Evolutionary conservation across 92 coral and sea anemone genomes (phyloP), one percentile per base, ranked within the genome.

Genomic region (Epizoanthus scotinus): DNA sequence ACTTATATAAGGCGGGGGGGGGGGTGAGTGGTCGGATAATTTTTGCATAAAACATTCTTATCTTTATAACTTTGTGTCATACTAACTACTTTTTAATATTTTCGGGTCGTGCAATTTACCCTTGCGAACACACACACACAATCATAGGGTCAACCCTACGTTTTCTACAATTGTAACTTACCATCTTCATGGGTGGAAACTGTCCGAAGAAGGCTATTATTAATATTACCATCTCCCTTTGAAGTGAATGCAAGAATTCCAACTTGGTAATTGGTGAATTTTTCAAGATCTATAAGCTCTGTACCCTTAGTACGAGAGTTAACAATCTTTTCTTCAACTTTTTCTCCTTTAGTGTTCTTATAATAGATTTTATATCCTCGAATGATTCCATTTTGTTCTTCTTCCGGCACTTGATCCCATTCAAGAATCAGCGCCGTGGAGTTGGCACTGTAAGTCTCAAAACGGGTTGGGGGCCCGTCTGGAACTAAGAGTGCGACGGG

Each of bases 111-210:
- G 36, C 36, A 31, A 31, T n/a, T n/a, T n/a, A n/a, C n/a, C n/a
- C n/a, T n/a, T n/a, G n/a, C n/a, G n/a, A n/a, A n/a, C 36, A 31
- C 36, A 31, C 36, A 31, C 36, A 4, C 36, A 4, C 4, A 31
- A 31, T 31, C 36, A 31, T 1, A 31, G 1, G 36, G 36, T 4
- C 36, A 31, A n/a, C n/a, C n/a, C n/a, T n/a, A n/a, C n/a, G n/a
- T n/a, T n/a, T n/a, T n/a, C n/a, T n/a, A n/a, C n/a, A n/a, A 3
- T 6, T 29, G 19, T 8, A 3, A 86, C 93, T 89, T 55, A 94
- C 98, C 83, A 49, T 94, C 92, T 63, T 94, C 97, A 7, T 86
- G 78, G 1, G 98, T 94, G 52, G 78, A 52, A 20, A 87, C 91
- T 1, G 73, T 81, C 67, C 73, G 59, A 20, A 82, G 67, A 18